Evolutionary conservation across 2,888 invertebrate species (phyloP), one percentile per base, ranked within the genome.

Genomic region (Achlya flavicornis): DNA sequence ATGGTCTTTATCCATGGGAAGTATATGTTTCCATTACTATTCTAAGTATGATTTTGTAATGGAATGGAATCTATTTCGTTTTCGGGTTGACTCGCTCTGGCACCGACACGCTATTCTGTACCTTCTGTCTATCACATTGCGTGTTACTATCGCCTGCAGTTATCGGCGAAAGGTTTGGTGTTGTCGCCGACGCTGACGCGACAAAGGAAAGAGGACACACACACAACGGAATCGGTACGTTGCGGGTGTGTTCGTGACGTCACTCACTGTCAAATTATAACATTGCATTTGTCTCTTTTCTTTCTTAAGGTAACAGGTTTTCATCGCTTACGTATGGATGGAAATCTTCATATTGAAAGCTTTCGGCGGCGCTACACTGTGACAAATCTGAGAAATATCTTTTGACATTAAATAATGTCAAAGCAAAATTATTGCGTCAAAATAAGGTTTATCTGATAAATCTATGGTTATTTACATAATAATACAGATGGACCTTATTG

Each of bases 141-240:
- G 71, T 83, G 78, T 84, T 80, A 83, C 79, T 83, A 72, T 85
- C 82, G 81, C 80, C 84, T 80, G 81, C 89, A 92, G 92, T 85
- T 84, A 76, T 85, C 92, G 73, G 84, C 89, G 79, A 90, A 91
- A 84, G 92, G 91, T 79, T 85, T 92, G 87, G 85, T 85, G 81
- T 80, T 89, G 79, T 85, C 90, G 72, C 89, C 89, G 77, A 87
- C 88, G 79, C 87, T 87, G 76, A 78, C 87, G 78, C 87, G 90
- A 75, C 89, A 83, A 78, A 81, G 81, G 79, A 85, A 82, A 80
- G 83, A 83, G 73, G 82, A 78, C 66, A 19, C 53, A 10, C 53
- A 53, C 63, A 79, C 64, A 67, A 16, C 71, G 71, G 75, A 86
- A 71, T 79, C 89, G 91, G 91, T 91, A 92, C 84, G 92, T 90